Evolutionary conservation across 2,113 vertebrate species (phyloP), one percentile per base, ranked within the genome.

Genomic region (Brachionichthys hirsutus): DNA sequence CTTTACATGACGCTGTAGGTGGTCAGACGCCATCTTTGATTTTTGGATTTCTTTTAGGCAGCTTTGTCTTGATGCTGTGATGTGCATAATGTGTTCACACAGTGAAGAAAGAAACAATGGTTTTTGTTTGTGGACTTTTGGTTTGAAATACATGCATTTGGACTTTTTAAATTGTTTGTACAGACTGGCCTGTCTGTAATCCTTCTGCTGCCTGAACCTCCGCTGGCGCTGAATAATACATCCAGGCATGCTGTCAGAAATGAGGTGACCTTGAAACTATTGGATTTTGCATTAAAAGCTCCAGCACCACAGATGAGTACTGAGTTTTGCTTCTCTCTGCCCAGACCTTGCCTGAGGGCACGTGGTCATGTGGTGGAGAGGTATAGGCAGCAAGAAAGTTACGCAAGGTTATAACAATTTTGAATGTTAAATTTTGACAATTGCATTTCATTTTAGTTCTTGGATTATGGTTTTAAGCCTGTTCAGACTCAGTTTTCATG

Each of bases 251-350:
- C 69, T 80, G 85, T 81, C 81, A 78, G 84, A 87, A 77, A 84
- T 85, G 82, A 80, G 65, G 73, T 87, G 84, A 84, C 87, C 86
- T 84, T 85, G 84, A 88, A 89, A 85, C 72, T 83, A 85, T 88
- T 83, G 84, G 74, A 85, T 86, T 87, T 82, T 80, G 76, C 75
- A 84, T 86, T 85, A 85, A 83, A 85, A 84, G 82, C 68, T 68
- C 41, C 63, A 19, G 71, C 51, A 19, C 62, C 14, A 42, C 59
- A 56, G 76, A 74, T 75, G 77, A 83, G 77, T 15, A 41, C 57
- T 18, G 72, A 72, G 77, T 82, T 81, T 76, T 77, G 71, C 62
- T 78, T 73, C 82, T 84, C 82, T 67, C 62, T 82, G 82, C 73
- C 71, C 73, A 83, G 84, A 84, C 87, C 85, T 88, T 78, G 87